These are phyloP conservation scores for Phyto melanocephala DNA, from an alignment of 2,888 invertebrate genomes.

Conservation along the genomic window DNA sequence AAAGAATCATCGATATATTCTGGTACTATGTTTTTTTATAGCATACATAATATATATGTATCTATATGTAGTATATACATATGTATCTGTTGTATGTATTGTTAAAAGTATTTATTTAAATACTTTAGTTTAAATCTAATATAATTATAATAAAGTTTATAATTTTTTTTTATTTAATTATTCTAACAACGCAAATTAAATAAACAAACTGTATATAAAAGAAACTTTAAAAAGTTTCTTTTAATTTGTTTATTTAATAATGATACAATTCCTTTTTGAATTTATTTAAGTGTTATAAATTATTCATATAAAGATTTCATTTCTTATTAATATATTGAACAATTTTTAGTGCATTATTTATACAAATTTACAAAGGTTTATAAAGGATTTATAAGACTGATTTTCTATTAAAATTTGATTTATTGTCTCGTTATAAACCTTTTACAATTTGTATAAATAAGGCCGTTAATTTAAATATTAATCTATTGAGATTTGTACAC, in stretches of 20 bases:
- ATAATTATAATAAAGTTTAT: constrained; percentile 14
- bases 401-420: too few species aligned
- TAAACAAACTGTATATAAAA: not conserved
- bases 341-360: constrained; percentile 36
- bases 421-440: too few species aligned
- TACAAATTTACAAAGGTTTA: not conserved
- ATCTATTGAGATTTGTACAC: too few species aligned
- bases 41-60: not conserved
- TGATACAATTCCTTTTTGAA: constrained; percentile 3
- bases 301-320: constrained; percentile 33
- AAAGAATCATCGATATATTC: not conserved
- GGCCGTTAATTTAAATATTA: not conserved
- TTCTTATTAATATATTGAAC: constrained; percentile 11
- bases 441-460: too few species aligned
- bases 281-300: constrained; percentile 44
- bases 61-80: not conserved
- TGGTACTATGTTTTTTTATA: constrained; percentile 29
- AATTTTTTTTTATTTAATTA: constrained; percentile 38
- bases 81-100: not conserved
- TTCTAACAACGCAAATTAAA: too few species aligned
- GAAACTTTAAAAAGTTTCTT: constrained; percentile 47
- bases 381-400: not conserved
- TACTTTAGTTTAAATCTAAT: constrained; percentile 54
- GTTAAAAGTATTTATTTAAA: constrained; percentile 51
- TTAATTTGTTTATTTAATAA: constrained; percentile 15